Evolutionary conservation across 2,797 vertebrate genomes (phyloP), one percentile per base, ranked within the genome.

Genomic region (Saxicola maurus): DNA sequence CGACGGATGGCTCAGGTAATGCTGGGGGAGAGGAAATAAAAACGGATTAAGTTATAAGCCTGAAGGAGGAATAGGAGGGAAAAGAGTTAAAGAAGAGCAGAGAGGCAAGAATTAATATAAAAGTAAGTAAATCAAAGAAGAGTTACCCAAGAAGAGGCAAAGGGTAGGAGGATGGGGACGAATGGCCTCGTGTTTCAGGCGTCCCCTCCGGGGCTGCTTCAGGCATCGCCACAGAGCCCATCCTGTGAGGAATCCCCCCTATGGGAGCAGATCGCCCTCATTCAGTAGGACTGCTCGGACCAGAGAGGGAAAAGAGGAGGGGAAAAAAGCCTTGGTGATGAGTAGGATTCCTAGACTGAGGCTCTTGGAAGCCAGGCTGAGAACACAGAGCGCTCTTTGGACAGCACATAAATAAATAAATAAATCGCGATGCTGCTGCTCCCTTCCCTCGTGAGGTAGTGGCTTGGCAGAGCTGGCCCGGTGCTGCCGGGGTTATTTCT

Each of bases 121-220:
- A 80, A 78, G 82, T 35, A 42, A 85, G 80, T 66, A 85, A 77
- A 83, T 61, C 38, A 62, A 38, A 61, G 79, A 73, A 89, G 75
- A 75, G 93, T 91, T 87, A 79, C 83, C 82, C 83, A 93, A 86
- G 87, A 64, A 57, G 80, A 92, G 69, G 86, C 90, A 82, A 93
- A 93, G 92, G 88, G 74, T 92, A 88, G 81, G 84, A 91, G 81
- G 68, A 85, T 82, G 79, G 87, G 89, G 57, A 90, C 18, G 65
- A 91, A 71, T 45, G 46, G 56, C 81, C 64, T 93, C 78, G 7
- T 35, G 78, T 67, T 91, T 53, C 89, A 86, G 69, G 69, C 24
- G 8, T 85, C 73, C 61, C 68, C 85, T 38, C 68, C 30, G 73
- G 88, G 73, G 73, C 80, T 75, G 81, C 66, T 38, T 57, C 65